Conservation (phyloP, 1,140 invertebrate genomes). For the Portunus trituberculatus region DNA sequence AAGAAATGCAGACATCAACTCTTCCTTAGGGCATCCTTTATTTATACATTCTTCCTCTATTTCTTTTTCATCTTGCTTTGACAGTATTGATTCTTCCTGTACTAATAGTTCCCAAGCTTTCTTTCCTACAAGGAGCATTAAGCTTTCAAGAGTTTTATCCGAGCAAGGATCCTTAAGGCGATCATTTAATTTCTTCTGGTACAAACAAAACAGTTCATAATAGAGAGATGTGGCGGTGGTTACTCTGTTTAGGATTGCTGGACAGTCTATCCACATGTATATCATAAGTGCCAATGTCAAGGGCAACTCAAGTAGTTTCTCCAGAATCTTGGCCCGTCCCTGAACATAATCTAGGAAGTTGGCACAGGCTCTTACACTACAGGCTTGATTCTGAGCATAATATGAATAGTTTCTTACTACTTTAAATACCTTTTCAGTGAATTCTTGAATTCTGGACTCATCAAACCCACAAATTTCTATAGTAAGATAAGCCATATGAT, state of each 20-base stretch:
- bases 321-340: not conserved
- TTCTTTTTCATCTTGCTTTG: not conserved
- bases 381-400: not conserved
- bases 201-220: constrained; percentile 33
- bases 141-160: not conserved
- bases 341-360: constrained; percentile 26
- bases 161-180: not conserved
- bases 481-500: not conserved
- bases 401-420: not conserved
- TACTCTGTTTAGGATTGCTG: constrained; percentile 11
- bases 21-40: not conserved
- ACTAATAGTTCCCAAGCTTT: constrained; percentile 13
- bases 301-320: constrained; percentile 43
- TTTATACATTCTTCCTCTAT: constrained; percentile 40
- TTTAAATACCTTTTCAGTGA: constrained; percentile 44
- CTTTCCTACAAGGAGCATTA: constrained; percentile 42
- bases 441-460: not conserved
- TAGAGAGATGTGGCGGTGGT: constrained; percentile 36
- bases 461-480: constrained; percentile 62
- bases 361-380: too few relatives aligned
- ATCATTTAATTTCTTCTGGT: constrained; percentile 33
- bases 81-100: not conserved
- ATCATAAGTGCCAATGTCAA: constrained; percentile 57
- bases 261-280: constrained; percentile 52
- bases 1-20: constrained; percentile 64